These are phyloP conservation scores for Megaceryle torquata DNA, from an alignment of 2,113 vertebrate genomes.

Conservation along the genomic window DNA sequence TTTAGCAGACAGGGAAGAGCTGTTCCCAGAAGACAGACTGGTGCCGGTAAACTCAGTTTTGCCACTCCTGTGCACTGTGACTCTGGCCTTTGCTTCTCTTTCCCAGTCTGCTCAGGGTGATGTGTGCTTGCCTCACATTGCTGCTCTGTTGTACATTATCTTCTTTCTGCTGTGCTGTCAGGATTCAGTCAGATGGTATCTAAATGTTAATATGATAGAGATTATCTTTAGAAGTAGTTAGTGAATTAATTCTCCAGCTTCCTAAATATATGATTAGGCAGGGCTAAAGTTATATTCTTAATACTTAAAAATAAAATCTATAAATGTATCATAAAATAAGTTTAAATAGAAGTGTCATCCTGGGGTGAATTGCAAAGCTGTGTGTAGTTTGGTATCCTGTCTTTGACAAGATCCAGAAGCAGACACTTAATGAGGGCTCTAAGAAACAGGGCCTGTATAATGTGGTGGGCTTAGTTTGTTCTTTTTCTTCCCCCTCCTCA, in stretches of 20 bases:
- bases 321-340: constrained; percentile 3
- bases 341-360: constrained; percentile 24
- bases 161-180: not conserved
- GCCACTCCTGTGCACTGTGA: not conserved
- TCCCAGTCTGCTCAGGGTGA: not conserved
- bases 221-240: not conserved
- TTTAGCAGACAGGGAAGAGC: not conserved
- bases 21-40: not conserved
- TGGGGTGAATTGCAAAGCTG: not conserved
- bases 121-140: not conserved
- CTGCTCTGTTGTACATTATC: not conserved
- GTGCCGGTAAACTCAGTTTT: not conserved
- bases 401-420: constrained; percentile 40
- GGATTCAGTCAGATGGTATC: constrained; percentile 24
- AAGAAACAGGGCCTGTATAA: constrained; percentile 15
- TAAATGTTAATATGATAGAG: not conserved
- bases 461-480: not conserved
- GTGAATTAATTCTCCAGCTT: not conserved
- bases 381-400: not conserved
- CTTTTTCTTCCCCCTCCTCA: too few relatives aligned
- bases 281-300: not conserved
- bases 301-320: constrained; percentile 32
- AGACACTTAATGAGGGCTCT: not conserved
- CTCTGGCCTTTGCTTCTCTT: not conserved
- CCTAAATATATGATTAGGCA: not conserved